A percentile compares a stretch with the other conserved stretches of the same genome.
Conservation (phyloP, 2,797 vertebrate species). For the Prionace glauca region DNA sequence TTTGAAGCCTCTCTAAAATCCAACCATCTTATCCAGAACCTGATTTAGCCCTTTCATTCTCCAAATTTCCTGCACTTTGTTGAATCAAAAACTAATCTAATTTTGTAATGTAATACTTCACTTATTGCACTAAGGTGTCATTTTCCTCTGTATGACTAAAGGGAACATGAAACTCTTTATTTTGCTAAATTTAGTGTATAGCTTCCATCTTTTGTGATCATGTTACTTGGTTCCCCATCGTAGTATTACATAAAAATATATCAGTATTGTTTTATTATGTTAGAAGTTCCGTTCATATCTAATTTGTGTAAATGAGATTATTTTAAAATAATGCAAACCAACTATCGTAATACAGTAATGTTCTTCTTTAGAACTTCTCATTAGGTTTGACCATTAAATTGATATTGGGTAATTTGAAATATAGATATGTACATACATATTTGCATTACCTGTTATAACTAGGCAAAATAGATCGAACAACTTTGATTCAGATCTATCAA, state of each 20-base stretch:
- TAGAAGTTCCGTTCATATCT: background rate
- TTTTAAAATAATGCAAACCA: background rate
- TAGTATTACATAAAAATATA: background rate
- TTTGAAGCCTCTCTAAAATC: background rate
- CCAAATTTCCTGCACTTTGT: background rate
- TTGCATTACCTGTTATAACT: conserved; percentile 38
- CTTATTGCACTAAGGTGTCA: background rate
- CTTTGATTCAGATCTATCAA: conserved; percentile 68
- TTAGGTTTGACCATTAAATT: background rate
- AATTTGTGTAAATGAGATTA: background rate
- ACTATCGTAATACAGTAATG: background rate
- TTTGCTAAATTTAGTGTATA: background rate
- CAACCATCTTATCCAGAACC: background rate
- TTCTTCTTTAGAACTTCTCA: background rate
- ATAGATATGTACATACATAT: background rate
- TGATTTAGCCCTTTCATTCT: background rate
- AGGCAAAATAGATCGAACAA: conserved; percentile 80
- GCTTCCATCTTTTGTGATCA: background rate
- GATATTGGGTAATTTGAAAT: background rate
- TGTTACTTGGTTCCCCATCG: background rate
- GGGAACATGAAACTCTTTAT: background rate
- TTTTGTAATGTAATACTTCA: background rate
- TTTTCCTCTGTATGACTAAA: background rate
- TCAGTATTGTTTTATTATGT: background rate
- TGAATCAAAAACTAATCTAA: background rate